Evolutionary conservation across 2,797 vertebrate genomes (phyloP).

Genomic region (Enteromius afrohamiltoni): DNA sequence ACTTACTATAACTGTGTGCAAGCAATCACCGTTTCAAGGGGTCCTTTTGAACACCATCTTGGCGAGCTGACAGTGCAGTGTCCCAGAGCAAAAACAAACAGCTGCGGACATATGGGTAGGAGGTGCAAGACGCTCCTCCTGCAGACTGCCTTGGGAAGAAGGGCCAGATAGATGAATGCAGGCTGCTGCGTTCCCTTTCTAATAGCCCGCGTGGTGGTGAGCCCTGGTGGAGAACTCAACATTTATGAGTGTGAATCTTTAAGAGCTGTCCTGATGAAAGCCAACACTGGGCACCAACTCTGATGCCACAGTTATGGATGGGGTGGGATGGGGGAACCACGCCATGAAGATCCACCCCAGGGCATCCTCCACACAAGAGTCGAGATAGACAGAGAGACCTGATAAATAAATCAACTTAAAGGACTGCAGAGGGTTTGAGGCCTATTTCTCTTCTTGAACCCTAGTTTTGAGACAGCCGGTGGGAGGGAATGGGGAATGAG

Average conservation of each 20-base stretch:
- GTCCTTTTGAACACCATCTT: slow-evolving; percentile 67
- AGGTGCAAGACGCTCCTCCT: slow-evolving; percentile 53
- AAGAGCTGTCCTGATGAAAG: slow-evolving; percentile 73
- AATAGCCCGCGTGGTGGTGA: slow-evolving; percentile 48
- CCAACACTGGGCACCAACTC: slow-evolving; percentile 68
- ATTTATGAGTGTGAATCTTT: slow-evolving; percentile 70
- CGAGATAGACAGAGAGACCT: slow-evolving; percentile 74
- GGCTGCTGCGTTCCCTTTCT: slow-evolving; percentile 33
- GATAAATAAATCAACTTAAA: slow-evolving; percentile 88
- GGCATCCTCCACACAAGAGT: slow-evolving; percentile 77
- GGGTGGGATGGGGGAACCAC: slow-evolving; percentile 43
- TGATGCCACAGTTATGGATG: slow-evolving; percentile 66
- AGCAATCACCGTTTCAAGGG: slow-evolving; percentile 62
- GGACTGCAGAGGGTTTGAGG: slow-evolving; percentile 79
- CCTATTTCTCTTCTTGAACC: slow-evolving; percentile 76
- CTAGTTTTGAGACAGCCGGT: slow-evolving; percentile 56
- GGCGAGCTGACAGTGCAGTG: slow-evolving; percentile 70
- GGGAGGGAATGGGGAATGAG: slow-evolving; percentile 25
- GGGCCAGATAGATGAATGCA: slow-evolving; percentile 39
- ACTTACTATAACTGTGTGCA: slow-evolving; percentile 60
- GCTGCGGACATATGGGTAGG: slow-evolving; percentile 73
- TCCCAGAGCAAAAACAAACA: slow-evolving; percentile 73
- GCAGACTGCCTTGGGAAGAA: slow-evolving; percentile 41
- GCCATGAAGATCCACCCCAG: slow-evolving; percentile 76
- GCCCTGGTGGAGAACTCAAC: slow-evolving; percentile 50